Conservation (phyloP, 2,797 vertebrate genomes). For the Protonibea diacanthus region DNA sequence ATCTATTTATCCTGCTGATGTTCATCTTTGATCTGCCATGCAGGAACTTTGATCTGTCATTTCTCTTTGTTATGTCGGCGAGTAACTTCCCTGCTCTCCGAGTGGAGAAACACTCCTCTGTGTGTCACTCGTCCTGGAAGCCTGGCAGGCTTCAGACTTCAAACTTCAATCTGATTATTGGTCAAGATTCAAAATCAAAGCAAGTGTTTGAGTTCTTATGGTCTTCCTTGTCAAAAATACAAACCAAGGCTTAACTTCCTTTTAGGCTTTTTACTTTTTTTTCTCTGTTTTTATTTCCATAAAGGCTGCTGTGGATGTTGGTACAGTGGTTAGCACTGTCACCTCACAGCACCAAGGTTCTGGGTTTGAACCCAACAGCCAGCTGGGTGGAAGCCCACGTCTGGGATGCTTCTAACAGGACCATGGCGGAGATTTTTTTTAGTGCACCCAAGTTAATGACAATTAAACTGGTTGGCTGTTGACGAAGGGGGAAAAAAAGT, state of each 20-base stretch:
- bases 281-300: too few relatives aligned
- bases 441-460: too few relatives aligned
- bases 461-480: too few relatives aligned
- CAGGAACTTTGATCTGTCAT: conserved; percentile 55
- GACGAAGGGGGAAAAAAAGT: too few relatives aligned
- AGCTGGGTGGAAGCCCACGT: too few relatives aligned
- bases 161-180: conserved; percentile 16
- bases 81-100: conserved; percentile 14
- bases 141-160: conserved; percentile 32
- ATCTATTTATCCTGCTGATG: conserved; percentile 54
- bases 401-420: too few relatives aligned
- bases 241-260: not conserved
- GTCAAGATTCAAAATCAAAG: conserved; percentile 20
- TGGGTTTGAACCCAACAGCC: too few relatives aligned
- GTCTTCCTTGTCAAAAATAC: conserved; percentile 1
- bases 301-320: too few relatives aligned
- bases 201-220: not conserved
- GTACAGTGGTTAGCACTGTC: too few relatives aligned
- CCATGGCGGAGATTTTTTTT: too few relatives aligned
- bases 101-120: not conserved
- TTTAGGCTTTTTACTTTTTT: not conserved
- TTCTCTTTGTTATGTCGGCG: conserved; percentile 45
- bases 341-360: too few relatives aligned
- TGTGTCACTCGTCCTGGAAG: conserved; percentile 10
- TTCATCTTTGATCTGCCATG: conserved; percentile 56